Evolutionary conservation across 2,113 vertebrate species (phyloP).

Genomic region (Tachysurus vachellii): DNA sequence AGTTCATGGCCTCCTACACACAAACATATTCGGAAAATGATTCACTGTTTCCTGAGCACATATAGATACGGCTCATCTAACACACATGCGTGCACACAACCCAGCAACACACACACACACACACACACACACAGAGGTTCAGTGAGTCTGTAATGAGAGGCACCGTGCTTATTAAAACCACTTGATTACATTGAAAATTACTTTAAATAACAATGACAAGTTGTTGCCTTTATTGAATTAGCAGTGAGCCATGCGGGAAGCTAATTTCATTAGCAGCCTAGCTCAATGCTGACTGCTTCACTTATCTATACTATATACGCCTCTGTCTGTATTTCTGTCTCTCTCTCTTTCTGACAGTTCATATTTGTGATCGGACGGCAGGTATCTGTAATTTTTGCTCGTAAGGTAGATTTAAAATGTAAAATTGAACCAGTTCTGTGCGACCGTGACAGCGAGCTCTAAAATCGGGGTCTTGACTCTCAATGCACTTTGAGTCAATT

Average conservation of each 20-base stretch:
- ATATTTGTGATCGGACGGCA: not conserved
- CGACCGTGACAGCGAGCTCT: not conserved
- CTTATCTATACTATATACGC: not conserved
- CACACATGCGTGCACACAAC: conserved; percentile 3
- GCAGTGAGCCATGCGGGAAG: conserved; percentile 52
- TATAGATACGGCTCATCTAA: not conserved
- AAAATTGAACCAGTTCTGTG: not conserved
- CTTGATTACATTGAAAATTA: conserved; percentile 70
- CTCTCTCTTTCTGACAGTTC: not conserved
- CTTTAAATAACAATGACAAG: conserved; percentile 57
- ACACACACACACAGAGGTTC: conserved; percentile 53
- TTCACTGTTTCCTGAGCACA: conserved; percentile 27
- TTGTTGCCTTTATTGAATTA: conserved; percentile 67
- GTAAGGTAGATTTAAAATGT: not conserved
- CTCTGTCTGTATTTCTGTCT: not conserved
- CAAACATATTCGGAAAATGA: conserved; percentile 29
- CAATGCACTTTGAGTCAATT: not conserved
- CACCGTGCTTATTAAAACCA: conserved; percentile 74
- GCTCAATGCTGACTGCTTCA: conserved; percentile 40
- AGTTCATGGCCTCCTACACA: conserved; percentile 38
- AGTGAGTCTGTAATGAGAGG: conserved; percentile 73
- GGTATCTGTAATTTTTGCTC: not conserved
- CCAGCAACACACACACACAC: conserved; percentile 36
- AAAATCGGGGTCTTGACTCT: not conserved
- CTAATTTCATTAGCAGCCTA: conserved; percentile 59